These are phyloP conservation scores for Psittacula derbiana DNA, from an alignment of 2,797 vertebrate genomes.

Conservation along the genomic window DNA sequence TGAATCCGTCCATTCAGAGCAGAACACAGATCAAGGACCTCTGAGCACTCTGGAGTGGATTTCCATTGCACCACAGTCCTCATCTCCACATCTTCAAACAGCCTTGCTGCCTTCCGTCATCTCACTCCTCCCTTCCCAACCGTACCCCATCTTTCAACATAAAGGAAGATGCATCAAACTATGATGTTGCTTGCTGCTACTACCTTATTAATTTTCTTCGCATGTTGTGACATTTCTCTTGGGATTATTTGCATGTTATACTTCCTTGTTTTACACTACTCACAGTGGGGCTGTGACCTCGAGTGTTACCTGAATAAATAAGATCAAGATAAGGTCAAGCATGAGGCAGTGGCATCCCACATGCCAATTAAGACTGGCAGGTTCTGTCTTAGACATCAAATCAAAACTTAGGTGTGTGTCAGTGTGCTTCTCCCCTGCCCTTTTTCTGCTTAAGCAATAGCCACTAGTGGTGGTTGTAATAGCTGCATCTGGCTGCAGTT, in stretches of 20 bases:
- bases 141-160: neutral
- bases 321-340: neutral
- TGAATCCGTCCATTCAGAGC: neutral
- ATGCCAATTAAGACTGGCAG: neutral
- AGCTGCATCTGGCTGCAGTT: neutral
- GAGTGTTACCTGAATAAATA: neutral
- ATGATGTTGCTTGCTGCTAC: neutral
- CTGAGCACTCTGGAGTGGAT: neutral
- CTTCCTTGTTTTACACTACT: neutral
- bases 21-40: neutral
- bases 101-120: neutral
- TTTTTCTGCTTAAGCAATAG: neutral
- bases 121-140: neutral
- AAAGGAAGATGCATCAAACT: neutral
- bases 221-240: neutral
- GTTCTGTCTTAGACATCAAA: neutral
- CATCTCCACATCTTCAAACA: neutral
- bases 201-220: neutral
- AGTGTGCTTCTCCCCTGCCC: neutral
- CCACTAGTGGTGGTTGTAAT: neutral
- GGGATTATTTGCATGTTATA: neutral
- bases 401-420: neutral
- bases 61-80: neutral
- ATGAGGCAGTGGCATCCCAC: neutral
- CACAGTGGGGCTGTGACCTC: neutral